Evolutionary conservation across 2,797 vertebrate species (phyloP).

Genomic region (Parauchenoglanis ngamensis): DNA sequence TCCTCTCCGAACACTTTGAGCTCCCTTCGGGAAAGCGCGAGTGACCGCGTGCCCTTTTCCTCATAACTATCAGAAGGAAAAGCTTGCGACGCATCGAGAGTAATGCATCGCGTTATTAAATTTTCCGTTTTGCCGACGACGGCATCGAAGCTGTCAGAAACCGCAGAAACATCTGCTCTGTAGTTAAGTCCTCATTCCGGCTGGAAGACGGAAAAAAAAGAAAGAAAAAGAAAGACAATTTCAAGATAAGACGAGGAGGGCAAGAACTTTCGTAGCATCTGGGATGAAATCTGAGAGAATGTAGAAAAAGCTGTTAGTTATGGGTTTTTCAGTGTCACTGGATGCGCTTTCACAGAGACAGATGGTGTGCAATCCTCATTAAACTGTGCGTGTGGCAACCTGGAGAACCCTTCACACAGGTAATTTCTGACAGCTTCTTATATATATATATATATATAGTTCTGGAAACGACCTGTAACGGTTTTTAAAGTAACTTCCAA

Average conservation of each 20-base stretch:
- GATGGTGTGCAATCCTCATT: conserved; percentile 26
- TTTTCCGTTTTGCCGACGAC: conserved; percentile 4
- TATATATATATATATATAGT: neutral
- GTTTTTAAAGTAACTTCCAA: conserved; percentile 2
- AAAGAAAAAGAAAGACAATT: neutral
- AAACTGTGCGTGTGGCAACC: neutral
- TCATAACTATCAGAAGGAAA: neutral
- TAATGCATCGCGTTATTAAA: conserved; percentile 26
- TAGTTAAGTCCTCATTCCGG: neutral
- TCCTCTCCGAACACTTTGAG: neutral
- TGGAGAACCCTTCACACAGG: neutral
- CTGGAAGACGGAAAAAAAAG: neutral
- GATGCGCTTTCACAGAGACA: neutral
- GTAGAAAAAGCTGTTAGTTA: neutral
- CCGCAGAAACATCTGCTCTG: conserved; percentile 7
- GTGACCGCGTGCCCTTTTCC: neutral
- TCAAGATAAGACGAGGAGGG: conserved; percentile 10
- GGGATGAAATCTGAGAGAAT: conserved; percentile 19
- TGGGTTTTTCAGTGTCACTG: neutral
- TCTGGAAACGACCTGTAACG: neutral
- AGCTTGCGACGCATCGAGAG: neutral
- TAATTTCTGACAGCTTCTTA: neutral
- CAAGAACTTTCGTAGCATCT: neutral
- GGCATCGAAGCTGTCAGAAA: conserved; percentile 21
- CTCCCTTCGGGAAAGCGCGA: neutral